Percentiles rank a stretch among this genome's conserved stretches.
Evolutionary conservation across 2,888 invertebrate genomes (phyloP).

Genomic region (Empis livida): DNA sequence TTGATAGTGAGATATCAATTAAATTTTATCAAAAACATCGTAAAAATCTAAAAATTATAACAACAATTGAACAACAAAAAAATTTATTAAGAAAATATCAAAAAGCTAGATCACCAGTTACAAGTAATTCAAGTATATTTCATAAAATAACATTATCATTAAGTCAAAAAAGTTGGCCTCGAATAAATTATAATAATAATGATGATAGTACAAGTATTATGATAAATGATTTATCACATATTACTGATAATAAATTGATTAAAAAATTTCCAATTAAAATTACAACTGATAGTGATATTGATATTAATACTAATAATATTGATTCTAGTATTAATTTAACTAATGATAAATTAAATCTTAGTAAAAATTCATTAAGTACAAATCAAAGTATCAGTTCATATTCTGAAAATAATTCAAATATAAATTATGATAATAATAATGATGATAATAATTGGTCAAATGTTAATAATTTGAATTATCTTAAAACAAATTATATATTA

Average conservation of each 20-base stretch:
- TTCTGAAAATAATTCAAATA: background rate
- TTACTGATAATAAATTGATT: background rate
- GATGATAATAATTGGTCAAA: background rate
- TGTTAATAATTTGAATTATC: background rate
- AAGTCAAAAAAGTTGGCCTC: slow-evolving; percentile 12
- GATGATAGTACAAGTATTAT: background rate
- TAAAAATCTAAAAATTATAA: background rate
- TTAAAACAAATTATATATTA: no score
- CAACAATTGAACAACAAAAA: background rate
- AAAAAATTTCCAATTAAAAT: slow-evolving; percentile 17
- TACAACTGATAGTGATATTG: slow-evolving; percentile 21
- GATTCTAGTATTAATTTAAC: slow-evolving; percentile 32
- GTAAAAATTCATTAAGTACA: slow-evolving; percentile 27
- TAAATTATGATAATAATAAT: background rate
- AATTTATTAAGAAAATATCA: background rate
- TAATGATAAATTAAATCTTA: slow-evolving; percentile 33
- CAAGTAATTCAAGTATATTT: slow-evolving; percentile 5
- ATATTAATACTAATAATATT: slow-evolving; percentile 20
- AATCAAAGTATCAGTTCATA: slow-evolving; percentile 3
- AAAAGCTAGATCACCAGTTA: slow-evolving; percentile 12
- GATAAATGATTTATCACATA: background rate
- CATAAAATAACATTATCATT: slow-evolving; percentile 9
- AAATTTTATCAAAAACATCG: background rate
- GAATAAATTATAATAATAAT: slow-evolving; percentile 9
- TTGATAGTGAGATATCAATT: slow-evolving; percentile 19